These are phyloP conservation scores for Euglossa dilemma DNA, from an alignment of 1,140 invertebrate genomes.

Conservation along the genomic window DNA sequence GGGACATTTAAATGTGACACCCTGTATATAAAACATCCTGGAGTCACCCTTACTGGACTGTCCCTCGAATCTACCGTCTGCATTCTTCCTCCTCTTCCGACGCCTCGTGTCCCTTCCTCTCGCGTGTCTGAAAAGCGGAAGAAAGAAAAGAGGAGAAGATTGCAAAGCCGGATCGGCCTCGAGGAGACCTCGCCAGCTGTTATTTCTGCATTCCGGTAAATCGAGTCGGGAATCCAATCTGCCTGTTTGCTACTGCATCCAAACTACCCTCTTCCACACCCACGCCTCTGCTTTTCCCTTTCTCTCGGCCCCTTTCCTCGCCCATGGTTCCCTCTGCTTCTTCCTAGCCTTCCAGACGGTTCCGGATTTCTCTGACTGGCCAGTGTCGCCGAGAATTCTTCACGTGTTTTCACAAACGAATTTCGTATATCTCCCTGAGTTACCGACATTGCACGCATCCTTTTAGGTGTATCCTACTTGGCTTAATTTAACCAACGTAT, in stretches of 20 bases:
- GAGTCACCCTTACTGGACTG: conserved; percentile 29
- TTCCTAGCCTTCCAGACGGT: not conserved
- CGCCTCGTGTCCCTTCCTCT: not conserved
- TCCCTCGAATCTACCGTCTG: conserved; percentile 53
- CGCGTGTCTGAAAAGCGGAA: conserved; percentile 42
- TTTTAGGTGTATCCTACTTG: too few species aligned
- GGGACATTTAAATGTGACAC: not conserved
- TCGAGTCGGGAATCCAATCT: conserved; percentile 77
- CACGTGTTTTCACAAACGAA: not conserved
- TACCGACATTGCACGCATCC: too few species aligned
- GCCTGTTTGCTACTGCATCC: conserved; percentile 73
- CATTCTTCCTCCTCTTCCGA: conserved; percentile 39
- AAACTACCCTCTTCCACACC: conserved; percentile 54
- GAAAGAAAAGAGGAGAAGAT: conserved; percentile 59
- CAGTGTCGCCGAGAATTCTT: not conserved
- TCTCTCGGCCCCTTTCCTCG: not conserved
- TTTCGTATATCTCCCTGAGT: not conserved
- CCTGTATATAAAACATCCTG: conserved; percentile 34
- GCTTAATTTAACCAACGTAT: too few species aligned
- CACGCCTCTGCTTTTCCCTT: conserved; percentile 8
- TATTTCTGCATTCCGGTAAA: conserved; percentile 77
- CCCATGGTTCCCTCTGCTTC: not conserved
- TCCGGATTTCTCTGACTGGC: not conserved
- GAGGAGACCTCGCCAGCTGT: conserved; percentile 72
- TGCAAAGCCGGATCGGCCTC: conserved; percentile 68